Base-by-base conservation (phyloP, 2,888 invertebrate genomes). In the Camponotus fellah region DNA sequence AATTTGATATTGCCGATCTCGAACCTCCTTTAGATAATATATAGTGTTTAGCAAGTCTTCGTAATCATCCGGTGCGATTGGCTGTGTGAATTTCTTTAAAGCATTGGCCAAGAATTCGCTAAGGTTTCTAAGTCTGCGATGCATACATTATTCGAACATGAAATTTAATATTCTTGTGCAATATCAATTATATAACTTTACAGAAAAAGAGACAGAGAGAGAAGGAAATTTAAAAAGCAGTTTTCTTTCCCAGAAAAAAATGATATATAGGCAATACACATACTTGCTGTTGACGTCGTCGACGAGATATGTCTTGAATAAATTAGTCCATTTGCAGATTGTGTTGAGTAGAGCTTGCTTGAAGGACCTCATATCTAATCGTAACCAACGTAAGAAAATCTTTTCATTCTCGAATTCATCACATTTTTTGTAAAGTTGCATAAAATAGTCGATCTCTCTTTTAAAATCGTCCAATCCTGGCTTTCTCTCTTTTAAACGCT, bases 291-390 rank as follows among this genome's bases (percentile, higher is more conserved):
- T 96, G 0, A 99, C 98, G 87, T 97, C 96, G 90, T 98, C 96
- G 87, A 98, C 97, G 10, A 99, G 96, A 95, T 99, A 97, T 91
- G 97, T 96, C 92, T 99, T 99, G 92, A 97, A 98, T 89, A 98
- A 96, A 92, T 97, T 97, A 82, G 98, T 97, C 99, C 99, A 99
- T 92, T 98, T 97, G 93, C 97, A 97, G 85, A 98, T 97, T 37
- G 97, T 97, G 93, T 98, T 98, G 87, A 99, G 96, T 26, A 99
- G 96, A 0, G 97, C 96, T 92, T 97, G 97, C 91, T 98, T 97
- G 89, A 99, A 97, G 0, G 97, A 97, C 83, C 96, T 96, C 69
- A 98, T 95, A 91, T 99, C 97, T 3, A 99, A 94, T 83, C 97
- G 96, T 82, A 99, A 95, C 98, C 99, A 99, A 14, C 96, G 96